A percentile compares a stretch with the other conserved stretches of the same genome.
Evolutionary conservation across 2,113 vertebrate genomes (phyloP).

Genomic region (Gallinago media): DNA sequence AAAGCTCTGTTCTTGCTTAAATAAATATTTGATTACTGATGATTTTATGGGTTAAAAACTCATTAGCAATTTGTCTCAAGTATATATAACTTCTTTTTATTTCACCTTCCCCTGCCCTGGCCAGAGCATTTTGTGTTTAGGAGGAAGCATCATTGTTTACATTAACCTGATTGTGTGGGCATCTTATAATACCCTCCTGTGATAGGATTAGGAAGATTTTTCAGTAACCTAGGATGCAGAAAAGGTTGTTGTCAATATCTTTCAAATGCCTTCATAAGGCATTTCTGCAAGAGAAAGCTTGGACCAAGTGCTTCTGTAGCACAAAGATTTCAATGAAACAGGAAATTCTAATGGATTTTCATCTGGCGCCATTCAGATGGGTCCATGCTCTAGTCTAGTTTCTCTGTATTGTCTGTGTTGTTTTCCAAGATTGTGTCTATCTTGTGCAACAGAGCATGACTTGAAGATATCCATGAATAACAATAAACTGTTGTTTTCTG

Average conservation of each 20-base stretch:
- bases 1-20: background rate
- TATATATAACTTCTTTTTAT: background rate
- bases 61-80: background rate
- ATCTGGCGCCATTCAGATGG: background rate
- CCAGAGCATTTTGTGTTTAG: background rate
- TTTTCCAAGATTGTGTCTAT: background rate
- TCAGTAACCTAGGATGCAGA: background rate
- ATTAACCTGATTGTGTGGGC: background rate
- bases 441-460: background rate
- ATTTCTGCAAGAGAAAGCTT: background rate
- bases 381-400: background rate
- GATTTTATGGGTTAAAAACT: background rate
- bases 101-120: fast-evolving
- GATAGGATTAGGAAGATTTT: background rate
- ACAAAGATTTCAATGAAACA: background rate
- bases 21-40: background rate
- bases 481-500: background rate
- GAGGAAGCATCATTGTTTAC: background rate
- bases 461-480: background rate
- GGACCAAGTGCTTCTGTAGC: background rate
- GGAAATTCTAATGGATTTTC: background rate
- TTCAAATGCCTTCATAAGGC: background rate
- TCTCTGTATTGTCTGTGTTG: background rate
- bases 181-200: background rate
- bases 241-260: background rate